Base-by-base conservation (phyloP, 2,113 vertebrate genomes). In the Platysteira castanea region DNA sequence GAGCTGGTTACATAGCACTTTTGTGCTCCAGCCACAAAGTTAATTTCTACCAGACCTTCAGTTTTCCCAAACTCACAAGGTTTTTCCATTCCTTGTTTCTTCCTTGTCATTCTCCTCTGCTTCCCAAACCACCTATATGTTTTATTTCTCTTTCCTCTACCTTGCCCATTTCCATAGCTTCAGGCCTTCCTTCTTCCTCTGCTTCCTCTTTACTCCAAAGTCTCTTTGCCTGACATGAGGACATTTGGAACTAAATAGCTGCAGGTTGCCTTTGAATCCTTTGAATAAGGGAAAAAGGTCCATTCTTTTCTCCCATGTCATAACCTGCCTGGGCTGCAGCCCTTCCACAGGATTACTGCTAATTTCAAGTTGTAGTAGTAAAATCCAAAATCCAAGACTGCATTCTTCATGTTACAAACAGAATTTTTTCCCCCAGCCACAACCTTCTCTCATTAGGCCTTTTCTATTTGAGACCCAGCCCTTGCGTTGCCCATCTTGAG, bases 41-140 rank as follows among this genome's bases (percentile, higher is more conserved):
- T 69, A 7, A 18, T 78, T 89, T 73, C 50, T 60, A 41, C 35
- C 26, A 82, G 60, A 61, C 49, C 84, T 90, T 88, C 39, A 95
- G 49, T 23, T 89, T 93, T 77, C 54, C 73, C 44, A 64, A 5
- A 71, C 46, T 63, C 52, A 12, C 18, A 12, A 3, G 10, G 6
- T 50, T 77, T 95, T 73, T 89, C 47, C 35, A 57, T 84, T 94
- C 69, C n/a, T 94, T 78, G 35, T 73, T 91, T 88, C 57, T 81
- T 35, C 53, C 37, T 65, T 18, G 41, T 94, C 46, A 42, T 91
- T 95, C 37, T 78, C 57, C 44, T 93, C 76, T 42, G 31, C 92
- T 92, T 86, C 81, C 84, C 67, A 73, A 67, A 75, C 30, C 22
- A 81, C 60, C 41, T 84, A 0, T 39, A 23, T 70, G 8, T 84